Percentiles rank a stretch among this genome's conserved stretches.
phyloP scores from a whole-genome alignment of 2,113 vertebrate genomes.

The Phylloscopus trochilus region DNA sequence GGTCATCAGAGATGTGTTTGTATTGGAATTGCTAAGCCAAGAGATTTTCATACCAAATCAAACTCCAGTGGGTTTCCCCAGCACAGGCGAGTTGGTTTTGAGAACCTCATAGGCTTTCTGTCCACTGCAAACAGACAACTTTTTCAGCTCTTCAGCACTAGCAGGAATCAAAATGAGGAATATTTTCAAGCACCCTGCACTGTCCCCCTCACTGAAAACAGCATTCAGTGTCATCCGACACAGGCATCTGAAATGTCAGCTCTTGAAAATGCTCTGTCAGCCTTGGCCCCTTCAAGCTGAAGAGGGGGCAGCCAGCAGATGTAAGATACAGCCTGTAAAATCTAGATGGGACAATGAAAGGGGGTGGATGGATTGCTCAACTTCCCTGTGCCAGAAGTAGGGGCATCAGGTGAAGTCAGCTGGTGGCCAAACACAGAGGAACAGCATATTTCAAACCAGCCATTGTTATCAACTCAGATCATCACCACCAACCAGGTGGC shows the following conservation, averaged over 20 bases:
- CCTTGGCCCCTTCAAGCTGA: background rate
- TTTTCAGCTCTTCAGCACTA: background rate
- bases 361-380: background rate
- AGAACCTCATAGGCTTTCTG: background rate
- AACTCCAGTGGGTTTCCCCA: background rate
- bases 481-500: rapidly evolving
- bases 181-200: background rate
- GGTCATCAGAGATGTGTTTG: constrained; percentile 9
- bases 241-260: background rate
- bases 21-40: constrained; percentile 10
- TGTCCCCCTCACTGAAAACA: background rate
- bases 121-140: background rate
- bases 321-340: background rate
- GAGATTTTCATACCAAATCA: constrained; percentile 2
- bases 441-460: background rate
- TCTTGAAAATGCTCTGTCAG: background rate
- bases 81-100: background rate
- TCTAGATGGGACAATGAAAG: background rate
- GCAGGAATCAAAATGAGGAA: background rate
- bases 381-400: background rate
- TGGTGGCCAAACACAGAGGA: background rate
- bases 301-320: background rate
- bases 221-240: background rate
- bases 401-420: background rate
- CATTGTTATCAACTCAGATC: background rate